Conservation (phyloP, 35 echinoderm and acorn worm species). For the Ptychodera flava region DNA sequence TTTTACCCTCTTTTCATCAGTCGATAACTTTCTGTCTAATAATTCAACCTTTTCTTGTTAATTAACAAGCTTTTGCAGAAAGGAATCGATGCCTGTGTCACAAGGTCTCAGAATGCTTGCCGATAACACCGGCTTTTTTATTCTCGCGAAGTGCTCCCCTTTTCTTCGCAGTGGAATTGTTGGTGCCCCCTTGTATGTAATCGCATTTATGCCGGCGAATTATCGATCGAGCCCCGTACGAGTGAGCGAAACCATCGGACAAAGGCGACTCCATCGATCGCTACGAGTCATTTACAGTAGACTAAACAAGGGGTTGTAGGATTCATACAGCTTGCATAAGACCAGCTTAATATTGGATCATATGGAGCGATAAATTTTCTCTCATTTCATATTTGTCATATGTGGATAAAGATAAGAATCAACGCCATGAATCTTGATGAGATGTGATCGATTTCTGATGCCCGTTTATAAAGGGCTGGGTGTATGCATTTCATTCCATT, state of each 20-base stretch:
- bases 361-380: neutral
- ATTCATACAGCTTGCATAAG: neutral
- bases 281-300: neutral
- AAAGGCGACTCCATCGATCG: neutral
- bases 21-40: too few species aligned
- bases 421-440: neutral
- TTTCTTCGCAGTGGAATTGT: too few species aligned
- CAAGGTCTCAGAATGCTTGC: too few species aligned
- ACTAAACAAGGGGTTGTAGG: neutral
- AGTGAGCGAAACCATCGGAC: neutral
- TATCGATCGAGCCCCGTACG: neutral
- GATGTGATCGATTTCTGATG: neutral
- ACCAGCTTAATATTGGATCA: neutral
- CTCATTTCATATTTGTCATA: neutral
- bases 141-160: too few species aligned
- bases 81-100: too few species aligned
- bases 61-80: too few species aligned
- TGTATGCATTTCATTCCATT: too few species aligned
- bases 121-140: too few species aligned
- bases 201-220: neutral
- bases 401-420: neutral
- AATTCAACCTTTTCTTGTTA: too few species aligned
- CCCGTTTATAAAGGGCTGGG: neutral
- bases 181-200: too few species aligned
- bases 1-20: too few species aligned